Base-by-base conservation (phyloP, 2,888 invertebrate species). In the Maniola hyperantus region DNA sequence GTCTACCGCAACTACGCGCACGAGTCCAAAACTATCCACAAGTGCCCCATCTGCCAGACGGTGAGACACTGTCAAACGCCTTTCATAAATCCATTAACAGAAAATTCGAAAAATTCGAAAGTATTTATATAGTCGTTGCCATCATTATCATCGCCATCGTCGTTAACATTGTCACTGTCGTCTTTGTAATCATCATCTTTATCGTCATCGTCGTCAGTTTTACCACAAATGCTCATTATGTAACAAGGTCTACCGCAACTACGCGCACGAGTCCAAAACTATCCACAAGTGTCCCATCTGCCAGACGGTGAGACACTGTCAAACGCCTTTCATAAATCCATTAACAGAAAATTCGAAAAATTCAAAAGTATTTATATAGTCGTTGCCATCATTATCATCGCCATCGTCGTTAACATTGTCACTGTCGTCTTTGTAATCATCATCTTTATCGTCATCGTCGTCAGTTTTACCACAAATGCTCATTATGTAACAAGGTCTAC, bases 21-120 rank as follows among this genome's bases (percentile, higher is more conserved):
- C 46, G 77, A 81, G 71, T 82, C 82, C 0, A 81, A 77, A 39
- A 85, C 89, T 0, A 77, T 75, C 0, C 87, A 89, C 71, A 84
- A 85, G 60, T 89, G 89, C 50, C 87, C 87, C 0, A 66, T 88
- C 0, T 89, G 89, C 57, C 79, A 75, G 0, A 89, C 89, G 86
- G 89, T 89, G 36, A 26, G 18, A 60, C 4, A 18, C 13, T 11
- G 6, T 36, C 46, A 13, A 20, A 50, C 39, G 34, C 8, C 6
- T 33, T 26, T 7, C 8, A 11, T 20, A 50, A 4, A 20, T 26
- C 50, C 8, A 11, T 44, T n/a, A n/a, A n/a, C n/a, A n/a, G n/a
- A n/a, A n/a, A n/a, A n/a, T n/a, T n/a, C n/a, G n/a, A n/a, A n/a
- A n/a, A n/a, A n/a, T 6, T n/a, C 13, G 1, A 44, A 0, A 13